Base-by-base conservation (phyloP, 2,888 invertebrate species). In the Eristalis tenax region DNA sequence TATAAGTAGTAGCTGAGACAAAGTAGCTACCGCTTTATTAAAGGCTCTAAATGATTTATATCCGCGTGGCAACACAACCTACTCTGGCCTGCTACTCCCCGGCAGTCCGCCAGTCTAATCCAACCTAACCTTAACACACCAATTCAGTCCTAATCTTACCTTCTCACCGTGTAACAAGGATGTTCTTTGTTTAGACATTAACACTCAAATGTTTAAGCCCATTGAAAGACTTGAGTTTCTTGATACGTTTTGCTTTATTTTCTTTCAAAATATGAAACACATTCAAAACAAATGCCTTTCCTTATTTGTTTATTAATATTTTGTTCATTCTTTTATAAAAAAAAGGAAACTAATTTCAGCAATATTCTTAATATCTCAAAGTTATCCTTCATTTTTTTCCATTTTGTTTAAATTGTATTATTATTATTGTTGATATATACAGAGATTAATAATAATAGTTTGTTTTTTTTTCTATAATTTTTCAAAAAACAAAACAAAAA, bases 251-350 rank as follows among this genome's bases (percentile, higher is more conserved):
- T 73, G 23, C 71, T 80, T 81, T 85, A 83, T 83, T 83, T 79
- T 83, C 76, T 84, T 43, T 38, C 77, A 81, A 88, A 81, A 88
- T 80, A 88, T 69, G 73, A 84, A 84, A 83, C 80, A 77, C 76
- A 88, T 83, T 79, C 79, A 69, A 88, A 83, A 88, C 69, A 83
- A 83, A 77, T 84, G 80, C 66, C 71, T 68, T 79, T 87, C 68
- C 40, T 75, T 83, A 50, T 50, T 50, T 50, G 1, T 50, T 56
- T 57, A 32, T 73, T 64, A 50, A 50, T 73, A 50, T 73, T 71
- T n/a, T 63, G 22, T 78, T 73, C 23, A 22, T 68, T 68, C 57
- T 70, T 22, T 43, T 56, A 43, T 66, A 59, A 73, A 74, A 82
- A 87, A 84, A 83, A 78, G 59, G 65, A 83, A 76, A 78, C 69